These are phyloP conservation scores for Hydropsyche tenuis DNA, from an alignment of 1,140 invertebrate species.

Conservation along the genomic window DNA sequence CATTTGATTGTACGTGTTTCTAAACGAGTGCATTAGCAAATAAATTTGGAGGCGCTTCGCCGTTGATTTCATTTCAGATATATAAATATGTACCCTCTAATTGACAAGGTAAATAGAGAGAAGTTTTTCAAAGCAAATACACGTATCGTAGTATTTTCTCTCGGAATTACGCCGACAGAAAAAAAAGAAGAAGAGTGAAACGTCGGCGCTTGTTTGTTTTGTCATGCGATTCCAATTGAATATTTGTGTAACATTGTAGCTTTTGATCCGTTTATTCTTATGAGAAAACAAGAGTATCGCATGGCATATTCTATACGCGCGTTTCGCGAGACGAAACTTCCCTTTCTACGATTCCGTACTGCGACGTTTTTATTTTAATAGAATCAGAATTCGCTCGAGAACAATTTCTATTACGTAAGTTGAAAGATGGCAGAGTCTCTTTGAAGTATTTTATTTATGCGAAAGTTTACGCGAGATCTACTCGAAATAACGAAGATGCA, in stretches of 20 bases:
- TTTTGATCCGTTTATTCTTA: constrained; percentile 20
- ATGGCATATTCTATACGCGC: not conserved
- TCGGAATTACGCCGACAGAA: not conserved
- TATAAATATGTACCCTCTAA: too few species aligned
- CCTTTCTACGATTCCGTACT: too few species aligned
- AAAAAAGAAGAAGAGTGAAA: constrained; percentile 1
- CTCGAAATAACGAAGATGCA: constrained; percentile 33
- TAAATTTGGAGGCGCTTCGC: too few species aligned
- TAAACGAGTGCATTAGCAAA: too few species aligned
- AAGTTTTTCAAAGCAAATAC: not conserved
- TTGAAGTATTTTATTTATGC: constrained; percentile 14
- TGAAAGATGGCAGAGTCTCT: not conserved
- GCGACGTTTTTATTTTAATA: too few species aligned
- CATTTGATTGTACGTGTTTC: too few species aligned
- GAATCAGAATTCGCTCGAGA: too few species aligned
- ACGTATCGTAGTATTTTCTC: not conserved
- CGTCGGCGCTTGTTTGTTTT: not conserved
- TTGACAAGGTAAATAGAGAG: not conserved
- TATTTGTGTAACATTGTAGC: constrained; percentile 14
- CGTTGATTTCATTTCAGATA: too few species aligned
- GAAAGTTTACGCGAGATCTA: constrained; percentile 29
- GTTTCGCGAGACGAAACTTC: not conserved
- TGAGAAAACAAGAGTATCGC: constrained; percentile 18
- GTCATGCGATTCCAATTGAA: constrained; percentile 21
- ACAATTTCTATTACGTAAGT: too few species aligned